Percentiles rank a stretch among this genome's conserved stretches.
Conservation (phyloP, 2,797 vertebrate species). For the Diplodus puntazzo region DNA sequence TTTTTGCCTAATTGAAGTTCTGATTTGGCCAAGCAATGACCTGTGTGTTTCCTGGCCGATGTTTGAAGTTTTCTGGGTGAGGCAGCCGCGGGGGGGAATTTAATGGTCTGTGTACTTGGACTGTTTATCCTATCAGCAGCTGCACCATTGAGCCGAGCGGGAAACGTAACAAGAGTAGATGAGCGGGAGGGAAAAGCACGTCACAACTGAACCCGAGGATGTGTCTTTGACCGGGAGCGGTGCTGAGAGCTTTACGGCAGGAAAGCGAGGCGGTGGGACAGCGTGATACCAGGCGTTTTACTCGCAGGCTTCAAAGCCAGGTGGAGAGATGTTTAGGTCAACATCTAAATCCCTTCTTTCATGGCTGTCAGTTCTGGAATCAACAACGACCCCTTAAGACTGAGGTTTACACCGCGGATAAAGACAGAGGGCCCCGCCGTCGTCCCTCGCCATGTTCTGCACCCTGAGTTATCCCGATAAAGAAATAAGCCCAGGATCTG, state of each 20-base stretch:
- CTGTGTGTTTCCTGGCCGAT: constrained; percentile 55
- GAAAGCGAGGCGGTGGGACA: constrained; percentile 58
- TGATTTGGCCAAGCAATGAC: constrained; percentile 71
- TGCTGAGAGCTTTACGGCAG: constrained; percentile 57
- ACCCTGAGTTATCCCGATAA: constrained; percentile 62
- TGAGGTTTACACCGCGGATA: constrained; percentile 43
- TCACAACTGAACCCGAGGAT: constrained; percentile 53
- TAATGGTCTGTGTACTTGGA: constrained; percentile 51
- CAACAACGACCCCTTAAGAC: constrained; percentile 65
- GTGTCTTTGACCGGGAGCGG: constrained; percentile 29
- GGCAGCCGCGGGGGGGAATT: constrained; percentile 45
- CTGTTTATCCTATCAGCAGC: constrained; percentile 53
- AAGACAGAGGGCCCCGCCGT: constrained; percentile 50
- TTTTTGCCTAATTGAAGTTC: constrained; percentile 68
- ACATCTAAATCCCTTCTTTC: constrained; percentile 77
- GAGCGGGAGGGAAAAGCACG: constrained; percentile 51
- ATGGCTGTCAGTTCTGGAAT: constrained; percentile 69
- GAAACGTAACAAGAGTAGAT: constrained; percentile 38
- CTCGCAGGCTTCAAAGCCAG: constrained; percentile 70
- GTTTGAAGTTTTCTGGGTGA: constrained; percentile 59
- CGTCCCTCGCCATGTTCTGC: constrained; percentile 51
- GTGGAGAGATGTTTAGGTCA: constrained; percentile 71
- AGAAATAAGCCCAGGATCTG: constrained; percentile 61
- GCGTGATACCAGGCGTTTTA: constrained; percentile 55
- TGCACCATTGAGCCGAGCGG: constrained; percentile 25